Conservation (phyloP, 2,888 invertebrate genomes). For the Poecilus cupreus region DNA sequence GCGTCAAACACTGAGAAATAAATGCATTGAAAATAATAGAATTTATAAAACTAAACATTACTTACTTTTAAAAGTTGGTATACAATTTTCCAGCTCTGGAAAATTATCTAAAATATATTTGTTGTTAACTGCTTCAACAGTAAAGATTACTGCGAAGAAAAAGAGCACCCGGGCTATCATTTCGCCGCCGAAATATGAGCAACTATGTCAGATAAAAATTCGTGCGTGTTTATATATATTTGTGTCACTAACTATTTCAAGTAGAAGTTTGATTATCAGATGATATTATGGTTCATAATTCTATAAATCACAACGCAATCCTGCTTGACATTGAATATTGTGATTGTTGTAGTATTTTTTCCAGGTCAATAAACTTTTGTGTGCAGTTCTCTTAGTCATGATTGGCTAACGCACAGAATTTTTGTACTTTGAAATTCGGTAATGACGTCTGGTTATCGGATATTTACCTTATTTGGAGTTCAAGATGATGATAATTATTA, state of each 20-base stretch:
- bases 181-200: neutral
- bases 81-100: neutral
- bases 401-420: no score
- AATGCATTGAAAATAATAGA: neutral
- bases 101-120: neutral
- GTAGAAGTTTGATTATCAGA: neutral
- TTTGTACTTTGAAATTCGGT: no score
- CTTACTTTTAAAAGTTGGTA: slow-evolving; percentile 1
- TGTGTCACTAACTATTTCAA: neutral
- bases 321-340: no score
- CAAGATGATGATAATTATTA: no score
- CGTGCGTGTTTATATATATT: neutral
- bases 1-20: slow-evolving; percentile 71
- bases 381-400: neutral
- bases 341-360: neutral
- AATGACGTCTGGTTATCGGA: no score
- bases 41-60: no score
- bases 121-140: neutral
- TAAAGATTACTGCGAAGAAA: neutral
- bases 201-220: no score
- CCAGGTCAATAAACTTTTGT: neutral
- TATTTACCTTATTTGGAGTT: no score
- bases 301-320: neutral
- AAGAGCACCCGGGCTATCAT: neutral
- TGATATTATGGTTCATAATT: no score